Evolutionary conservation across 1,140 invertebrate genomes (phyloP), one percentile per base, ranked within the genome.

Genomic region (Drosophila simulans): DNA sequence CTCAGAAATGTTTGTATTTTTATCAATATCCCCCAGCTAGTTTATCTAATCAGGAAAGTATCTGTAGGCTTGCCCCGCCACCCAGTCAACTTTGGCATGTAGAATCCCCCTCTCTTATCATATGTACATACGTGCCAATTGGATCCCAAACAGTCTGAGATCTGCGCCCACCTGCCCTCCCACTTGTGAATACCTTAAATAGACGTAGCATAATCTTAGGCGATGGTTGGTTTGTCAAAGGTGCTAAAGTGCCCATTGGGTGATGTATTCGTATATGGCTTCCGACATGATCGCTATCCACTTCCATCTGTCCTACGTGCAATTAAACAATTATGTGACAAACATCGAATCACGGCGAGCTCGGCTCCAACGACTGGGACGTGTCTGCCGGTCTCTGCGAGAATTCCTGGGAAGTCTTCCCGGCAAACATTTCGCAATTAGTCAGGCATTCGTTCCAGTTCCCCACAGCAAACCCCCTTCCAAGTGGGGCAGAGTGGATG

Each of bases 371-470:
- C 39, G 34, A 20, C 17, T 56, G 56, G 60, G 43, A 76, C 65
- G 63, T 69, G 65, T 69, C 40, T 17, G 37, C 20, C 60, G 22
- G 15, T 53, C 34, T 54, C 49, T 39, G 5, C 2, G 10, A 49
- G 66, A 70, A 70, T 70, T 57, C 66, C 51, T 70, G 20, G 51
- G 13, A 48, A 68, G 25, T 57, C 27, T 46, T 10, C 17, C 20
- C 43, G 43, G 40, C 53, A 70, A 69, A 39, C 66, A 78, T 82
- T 82, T 64, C 64, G 75, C 57, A 84, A 84, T 83, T 84, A 64
- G 42, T 52, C 42, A 71, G 66, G 66, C 69, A 77, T 64, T 65
- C 52, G 42, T 22, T 46, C 54, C 7, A 31, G 7, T 63, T 31
- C 11, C 11, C 54, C 40, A 22, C 25, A 52, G 42, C 22, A 25